Base-by-base conservation (phyloP, 2,888 invertebrate species). In the Kryphioiulus occultus region DNA sequence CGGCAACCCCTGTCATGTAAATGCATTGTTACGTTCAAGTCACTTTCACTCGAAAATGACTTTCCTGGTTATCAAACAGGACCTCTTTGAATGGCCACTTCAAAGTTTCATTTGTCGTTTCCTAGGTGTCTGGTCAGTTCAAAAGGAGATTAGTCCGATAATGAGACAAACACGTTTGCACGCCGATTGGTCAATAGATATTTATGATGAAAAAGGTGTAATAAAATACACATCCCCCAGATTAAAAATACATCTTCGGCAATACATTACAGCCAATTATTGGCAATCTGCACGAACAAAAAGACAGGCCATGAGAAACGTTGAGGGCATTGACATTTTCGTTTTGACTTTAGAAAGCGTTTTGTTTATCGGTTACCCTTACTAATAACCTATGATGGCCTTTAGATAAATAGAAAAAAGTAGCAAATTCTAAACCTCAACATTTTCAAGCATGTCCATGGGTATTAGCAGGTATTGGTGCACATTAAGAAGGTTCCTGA, bases 121-220 rank as follows among this genome's bases (percentile, higher is more conserved):
- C 22, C 59, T n/a, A 59, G 59, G 59, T 59, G 59, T 22, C 59
- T 59, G 19, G 22, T 22, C 22, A 0, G 59, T 22, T 59, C 59
- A 9, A 59, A 7, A n/a, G n/a, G 59, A 59, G 59, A 59, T 59
- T 59, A 22, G 0, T 59, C 47, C 15, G 47, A 47, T 59, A 10
- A 59, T n/a, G n/a, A 22, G 59, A 59, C 59, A 59, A 59, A 59
- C 59, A 59, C n/a, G 59, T 59, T 59, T 59, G 35, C n/a, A n/a
- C 19, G 59, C 0, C 19, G 59, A 59, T 59, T 22, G 59, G 59
- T 9, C 9, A 59, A 59, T n/a, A 7, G 59, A 59, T 59, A 59
- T 59, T 59, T 59, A n/a, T 59, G 59, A 59, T 59, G 59, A 59
- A 59, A n/a, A 35, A 59, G 59, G 22, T n/a, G 22, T n/a, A 59